Evolutionary conservation across 1,140 invertebrate species (phyloP), one percentile per base, ranked within the genome.

Genomic region (Drosophila asahinai): DNA sequence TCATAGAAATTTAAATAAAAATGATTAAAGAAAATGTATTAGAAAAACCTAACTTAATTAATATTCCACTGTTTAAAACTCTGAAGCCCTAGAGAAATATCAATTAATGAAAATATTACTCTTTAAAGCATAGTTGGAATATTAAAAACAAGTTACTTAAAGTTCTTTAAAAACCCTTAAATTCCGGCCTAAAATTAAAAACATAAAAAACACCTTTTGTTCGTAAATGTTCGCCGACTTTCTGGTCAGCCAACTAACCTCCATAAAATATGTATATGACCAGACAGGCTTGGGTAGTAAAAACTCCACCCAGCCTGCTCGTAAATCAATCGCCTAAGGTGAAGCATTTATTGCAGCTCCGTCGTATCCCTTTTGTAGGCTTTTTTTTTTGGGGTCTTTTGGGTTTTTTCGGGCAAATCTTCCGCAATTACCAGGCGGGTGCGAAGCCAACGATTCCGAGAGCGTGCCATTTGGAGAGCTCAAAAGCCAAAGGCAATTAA

Each of bases 401-500:
- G 19, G 30, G 30, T 47, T 30, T 51, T 25, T 25, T 30, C 1
- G 15, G 27, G 3, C 17, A 51, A 60, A 52, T 52, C 71, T 64
- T 75, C 70, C 68, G 72, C 68, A 71, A 74, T 74, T 74, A 63
- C 25, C 19, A 19, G 27, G 40, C 63, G 63, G 63, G 63, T 72
- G 54, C 54, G 17, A 60, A 52, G 55, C 47, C 47, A 36, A 38
- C 27, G 48, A 52, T 30, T 36, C 43, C 43, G 30, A 60, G 43
- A 55, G 45, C 73, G 45, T 77, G 75, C 75, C 75, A 77, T 77
- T 77, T 77, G 43, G 51, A 55, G 43, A 49, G 78, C 55, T 59
- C 45, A 86, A 80, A 87, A 80, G 83, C 70, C 83, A 87, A 82
- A 63, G 78, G 81, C 81, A 87, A 87, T 87, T 87, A 87, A 86